Percentiles rank a stretch among this genome's conserved stretches.
phyloP scores from a whole-genome alignment of 2,797 vertebrate species.

The Tamandua tetradactyla region DNA sequence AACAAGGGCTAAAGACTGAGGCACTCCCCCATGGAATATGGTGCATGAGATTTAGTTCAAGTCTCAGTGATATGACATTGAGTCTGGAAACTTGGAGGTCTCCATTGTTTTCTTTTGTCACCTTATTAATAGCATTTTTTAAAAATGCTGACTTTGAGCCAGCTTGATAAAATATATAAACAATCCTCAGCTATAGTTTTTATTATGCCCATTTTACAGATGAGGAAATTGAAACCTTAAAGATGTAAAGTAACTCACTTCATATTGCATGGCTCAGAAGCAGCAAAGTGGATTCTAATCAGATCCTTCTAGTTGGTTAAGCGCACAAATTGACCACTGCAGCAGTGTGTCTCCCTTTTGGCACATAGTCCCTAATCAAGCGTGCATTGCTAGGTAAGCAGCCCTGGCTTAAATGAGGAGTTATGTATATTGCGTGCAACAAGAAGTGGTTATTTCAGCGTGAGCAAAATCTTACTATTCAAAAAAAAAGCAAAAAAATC shows the following conservation, averaged over 20 bases:
- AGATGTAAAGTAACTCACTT: background rate
- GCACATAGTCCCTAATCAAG: background rate
- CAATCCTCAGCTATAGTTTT: background rate
- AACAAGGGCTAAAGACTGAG: background rate
- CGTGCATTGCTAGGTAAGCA: background rate
- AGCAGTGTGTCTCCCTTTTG: background rate
- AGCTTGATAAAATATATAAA: background rate
- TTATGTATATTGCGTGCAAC: background rate
- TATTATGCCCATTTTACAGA: background rate
- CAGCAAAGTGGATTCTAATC: background rate
- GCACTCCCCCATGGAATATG: background rate
- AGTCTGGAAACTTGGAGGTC: background rate
- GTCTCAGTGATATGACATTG: background rate
- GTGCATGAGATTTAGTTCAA: background rate
- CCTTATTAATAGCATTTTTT: background rate
- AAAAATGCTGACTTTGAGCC: background rate
- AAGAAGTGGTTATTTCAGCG: background rate
- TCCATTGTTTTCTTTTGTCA: background rate
- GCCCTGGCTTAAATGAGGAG: background rate
- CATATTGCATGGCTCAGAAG: background rate
- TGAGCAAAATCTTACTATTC: background rate
- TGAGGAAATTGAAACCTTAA: background rate
- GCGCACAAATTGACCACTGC: accelerated
- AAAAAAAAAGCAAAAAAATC: background rate
- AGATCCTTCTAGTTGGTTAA: background rate